These are phyloP conservation scores for Caenorhabditis japonica DNA, from an alignment of 2,888 invertebrate genomes.

Conservation along the genomic window DNA sequence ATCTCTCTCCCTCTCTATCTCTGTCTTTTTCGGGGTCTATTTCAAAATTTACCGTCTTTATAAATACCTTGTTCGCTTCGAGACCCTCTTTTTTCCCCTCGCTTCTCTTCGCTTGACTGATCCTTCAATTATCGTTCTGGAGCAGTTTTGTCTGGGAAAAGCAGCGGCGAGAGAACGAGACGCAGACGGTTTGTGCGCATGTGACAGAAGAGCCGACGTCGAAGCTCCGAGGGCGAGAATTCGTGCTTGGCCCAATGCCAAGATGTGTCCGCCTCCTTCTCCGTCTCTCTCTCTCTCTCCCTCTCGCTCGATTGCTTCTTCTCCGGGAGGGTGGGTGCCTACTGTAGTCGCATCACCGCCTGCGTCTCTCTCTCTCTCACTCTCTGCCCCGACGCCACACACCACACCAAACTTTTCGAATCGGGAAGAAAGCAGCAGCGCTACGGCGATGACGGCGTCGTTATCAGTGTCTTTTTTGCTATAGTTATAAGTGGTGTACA, in stretches of 20 bases:
- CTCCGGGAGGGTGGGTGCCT: conserved; percentile 15
- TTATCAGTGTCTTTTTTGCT: conserved; percentile 37
- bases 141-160: conserved; percentile 22
- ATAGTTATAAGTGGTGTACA: conserved; percentile 10
- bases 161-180: conserved; percentile 6
- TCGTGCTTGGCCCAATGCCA: conserved; percentile 41
- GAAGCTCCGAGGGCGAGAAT: conserved; percentile 17
- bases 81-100: neutral
- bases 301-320: conserved; percentile 46
- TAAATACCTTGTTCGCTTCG: neutral
- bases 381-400: neutral
- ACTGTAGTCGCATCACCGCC: conserved; percentile 26
- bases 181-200: conserved; percentile 25
- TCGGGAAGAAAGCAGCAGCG: conserved; percentile 5
- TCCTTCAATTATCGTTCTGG: conserved; percentile 34
- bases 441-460: conserved; percentile 23
- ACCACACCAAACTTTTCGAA: conserved; percentile 8
- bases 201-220: conserved; percentile 35
- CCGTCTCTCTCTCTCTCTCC: conserved; percentile 16
- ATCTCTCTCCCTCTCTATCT: no score
- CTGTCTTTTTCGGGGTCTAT: no score
- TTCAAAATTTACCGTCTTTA: no score
- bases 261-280: conserved; percentile 30
- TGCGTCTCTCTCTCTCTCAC: conserved; percentile 29
- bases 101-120: conserved; percentile 11